Base-by-base conservation (phyloP, 2,888 invertebrate species). In the Ceriagrion tenellum region DNA sequence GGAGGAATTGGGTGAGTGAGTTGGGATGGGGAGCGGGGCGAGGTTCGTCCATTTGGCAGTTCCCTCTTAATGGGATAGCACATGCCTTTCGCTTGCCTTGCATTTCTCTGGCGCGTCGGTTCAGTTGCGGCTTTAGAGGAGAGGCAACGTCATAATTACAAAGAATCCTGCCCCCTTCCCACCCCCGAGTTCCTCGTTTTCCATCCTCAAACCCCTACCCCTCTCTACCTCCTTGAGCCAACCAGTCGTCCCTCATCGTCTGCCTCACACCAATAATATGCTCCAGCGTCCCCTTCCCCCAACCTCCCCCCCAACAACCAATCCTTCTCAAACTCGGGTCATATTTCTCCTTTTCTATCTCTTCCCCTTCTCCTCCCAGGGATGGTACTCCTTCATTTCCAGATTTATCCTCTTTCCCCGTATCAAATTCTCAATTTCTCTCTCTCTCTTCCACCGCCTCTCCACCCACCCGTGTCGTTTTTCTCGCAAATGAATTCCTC, bases 61-160 rank as follows among this genome's bases (percentile, higher is more conserved):
- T 93, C 93, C 47, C 93, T 93, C 93, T 93, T 93, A 93, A 93
- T 93, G 93, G 93, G 93, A 93, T 93, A 93, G 93, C 63, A 69
- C 63, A 93, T 74, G 93, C 91, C 91, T 91, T 91, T 91, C 91
- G 91, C 93, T 93, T 93, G 93, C 93, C 93, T 93, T 93, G 93
- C 93, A 93, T 93, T 93, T 93, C 93, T 93, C 93, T 26, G 69
- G 69, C 93, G 93, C 47, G 93, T 93, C 93, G 93, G 93, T 93
- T 93, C 63, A 69, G 93, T 93, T 93, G 93, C 69, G 93, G 93
- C 93, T 93, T 93, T 74, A n/a, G 93, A 47, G 47, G 69, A 74
- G 93, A 93, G 93, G 93, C 69, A 93, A 93, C 93, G 93, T 93
- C 93, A 93, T 93, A 93, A 93, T 93, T 93, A 93, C 93, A 93